Conservation (phyloP, 2,113 vertebrate genomes). For the Agapornis roseicollis region DNA sequence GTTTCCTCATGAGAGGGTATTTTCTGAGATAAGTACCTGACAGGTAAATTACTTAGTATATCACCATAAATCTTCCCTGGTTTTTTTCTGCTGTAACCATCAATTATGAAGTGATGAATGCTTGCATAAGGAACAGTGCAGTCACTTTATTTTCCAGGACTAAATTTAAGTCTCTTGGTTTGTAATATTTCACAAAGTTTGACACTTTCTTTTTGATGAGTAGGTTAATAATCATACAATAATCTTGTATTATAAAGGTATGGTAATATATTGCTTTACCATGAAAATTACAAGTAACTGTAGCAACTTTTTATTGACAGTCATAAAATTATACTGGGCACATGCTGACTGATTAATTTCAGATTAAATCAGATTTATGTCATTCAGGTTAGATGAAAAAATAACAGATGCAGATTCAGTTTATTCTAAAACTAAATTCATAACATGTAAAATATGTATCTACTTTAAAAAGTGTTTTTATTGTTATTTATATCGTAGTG, state of each 20-base stretch:
- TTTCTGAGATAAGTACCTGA: not conserved
- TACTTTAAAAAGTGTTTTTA: not conserved
- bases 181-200: slow-evolving; percentile 17
- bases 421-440: not conserved
- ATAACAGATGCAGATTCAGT: not conserved
- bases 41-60: not conserved
- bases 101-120: slow-evolving; percentile 20
- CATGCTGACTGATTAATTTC: not conserved
- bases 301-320: not conserved
- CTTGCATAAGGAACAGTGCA: not conserved
- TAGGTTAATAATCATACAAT: not conserved
- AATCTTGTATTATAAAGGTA: not conserved
- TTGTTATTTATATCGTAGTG: slow-evolving; percentile 41
- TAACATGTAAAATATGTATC: not conserved
- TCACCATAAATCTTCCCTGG: not conserved
- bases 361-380: not conserved
- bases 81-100: not conserved
- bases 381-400: not conserved
- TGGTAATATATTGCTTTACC: not conserved
- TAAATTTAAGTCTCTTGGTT: not conserved
- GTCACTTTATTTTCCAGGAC: slow-evolving; percentile 3
- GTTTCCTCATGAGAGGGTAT: not conserved
- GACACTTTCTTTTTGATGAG: not conserved
- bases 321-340: not conserved
- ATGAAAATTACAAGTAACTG: not conserved